Conservation (phyloP, 2,888 invertebrate genomes). For the Caenorhabditis plicata region DNA sequence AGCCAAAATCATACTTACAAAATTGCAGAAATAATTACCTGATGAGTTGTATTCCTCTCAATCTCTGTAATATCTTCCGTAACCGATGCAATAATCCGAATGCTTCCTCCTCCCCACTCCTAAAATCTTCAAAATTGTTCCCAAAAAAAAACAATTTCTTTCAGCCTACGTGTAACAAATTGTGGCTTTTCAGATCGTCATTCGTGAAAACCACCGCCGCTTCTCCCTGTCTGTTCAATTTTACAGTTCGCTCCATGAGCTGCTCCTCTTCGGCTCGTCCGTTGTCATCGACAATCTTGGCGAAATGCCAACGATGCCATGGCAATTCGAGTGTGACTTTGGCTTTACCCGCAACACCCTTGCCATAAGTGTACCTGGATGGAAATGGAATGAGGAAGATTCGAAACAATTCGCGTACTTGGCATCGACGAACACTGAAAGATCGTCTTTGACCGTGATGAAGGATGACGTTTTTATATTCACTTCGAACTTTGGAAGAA, state of each 20-base stretch:
- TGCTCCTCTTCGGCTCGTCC: constrained; percentile 46
- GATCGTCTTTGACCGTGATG: constrained; percentile 78
- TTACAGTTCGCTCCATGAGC: constrained; percentile 58
- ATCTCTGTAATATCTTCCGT: constrained; percentile 81
- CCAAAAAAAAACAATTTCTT: background rate
- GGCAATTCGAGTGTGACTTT: constrained; percentile 61
- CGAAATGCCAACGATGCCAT: constrained; percentile 53
- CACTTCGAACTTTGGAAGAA: constrained; percentile 89
- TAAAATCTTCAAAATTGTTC: background rate
- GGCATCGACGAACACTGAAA: constrained; percentile 80
- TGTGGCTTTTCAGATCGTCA: constrained; percentile 57
- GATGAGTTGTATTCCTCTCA: constrained; percentile 61
- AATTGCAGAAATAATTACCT: no score
- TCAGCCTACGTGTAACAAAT: constrained; percentile 31
- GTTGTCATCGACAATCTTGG: constrained; percentile 34
- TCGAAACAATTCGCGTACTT: constrained; percentile 72
- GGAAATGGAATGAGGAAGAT: background rate
- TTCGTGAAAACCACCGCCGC: constrained; percentile 61
- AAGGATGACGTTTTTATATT: constrained; percentile 81
- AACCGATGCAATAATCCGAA: constrained; percentile 83
- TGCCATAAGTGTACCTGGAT: constrained; percentile 73
- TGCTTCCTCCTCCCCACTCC: constrained; percentile 57
- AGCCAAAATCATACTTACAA: background rate
- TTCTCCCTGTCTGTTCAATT: constrained; percentile 59
- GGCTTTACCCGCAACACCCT: constrained; percentile 71